Conservation (phyloP, 2,797 vertebrate genomes). For the Mus minutoides region DNA sequence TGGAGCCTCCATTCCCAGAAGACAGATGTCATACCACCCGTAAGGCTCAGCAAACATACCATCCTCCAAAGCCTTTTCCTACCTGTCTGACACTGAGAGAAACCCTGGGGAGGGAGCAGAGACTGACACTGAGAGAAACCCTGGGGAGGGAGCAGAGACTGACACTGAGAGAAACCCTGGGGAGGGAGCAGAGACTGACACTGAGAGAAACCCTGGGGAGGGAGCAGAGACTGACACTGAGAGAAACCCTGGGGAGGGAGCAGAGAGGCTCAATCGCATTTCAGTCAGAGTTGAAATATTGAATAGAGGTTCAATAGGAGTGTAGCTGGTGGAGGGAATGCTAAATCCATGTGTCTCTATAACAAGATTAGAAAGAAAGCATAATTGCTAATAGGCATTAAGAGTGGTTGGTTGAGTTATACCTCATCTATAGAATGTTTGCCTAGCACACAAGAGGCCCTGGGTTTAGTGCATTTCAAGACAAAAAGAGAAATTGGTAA, state of each 20-base stretch:
- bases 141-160: too few relatives aligned
- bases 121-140: too few relatives aligned
- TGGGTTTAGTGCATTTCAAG: background rate
- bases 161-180: too few relatives aligned
- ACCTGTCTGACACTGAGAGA: background rate
- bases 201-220: too few relatives aligned
- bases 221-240: background rate
- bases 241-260: too few relatives aligned
- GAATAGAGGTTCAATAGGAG: background rate
- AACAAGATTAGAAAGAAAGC: slow-evolving; percentile 18
- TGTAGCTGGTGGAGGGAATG: background rate
- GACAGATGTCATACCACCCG: background rate
- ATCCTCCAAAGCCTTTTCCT: background rate
- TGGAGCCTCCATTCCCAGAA: background rate
- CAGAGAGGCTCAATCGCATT: too few relatives aligned
- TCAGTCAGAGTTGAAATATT: too few relatives aligned
- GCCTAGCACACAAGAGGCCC: background rate
- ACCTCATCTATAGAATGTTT: background rate
- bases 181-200: too few relatives aligned
- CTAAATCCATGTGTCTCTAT: background rate
- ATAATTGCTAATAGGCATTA: background rate
- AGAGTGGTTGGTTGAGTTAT: background rate
- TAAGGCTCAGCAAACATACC: background rate
- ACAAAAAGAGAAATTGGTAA: background rate
- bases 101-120: too few relatives aligned